Evolutionary conservation across 2,888 invertebrate species (phyloP), one percentile per base, ranked within the genome.

Genomic region (Salticus scenicus): DNA sequence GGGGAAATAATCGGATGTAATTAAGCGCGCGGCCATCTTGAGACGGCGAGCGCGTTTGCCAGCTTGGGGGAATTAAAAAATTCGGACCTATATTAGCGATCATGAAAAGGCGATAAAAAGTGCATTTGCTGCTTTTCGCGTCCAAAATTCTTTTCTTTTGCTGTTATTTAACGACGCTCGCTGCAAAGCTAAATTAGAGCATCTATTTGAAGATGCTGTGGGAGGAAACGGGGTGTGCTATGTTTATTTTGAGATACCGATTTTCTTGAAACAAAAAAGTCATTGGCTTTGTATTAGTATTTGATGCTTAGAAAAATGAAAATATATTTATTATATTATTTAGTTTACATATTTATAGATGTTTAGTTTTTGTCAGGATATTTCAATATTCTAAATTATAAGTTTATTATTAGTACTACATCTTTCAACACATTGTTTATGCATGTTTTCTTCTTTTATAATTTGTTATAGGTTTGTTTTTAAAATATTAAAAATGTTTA

Each of bases 1-100:
- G 47, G 42, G 51, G 72, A 80, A 80, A 80, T 80, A 80, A 73
- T 51, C 80, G 73, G 37, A 72, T 64, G 80, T 80, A 80, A 80
- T 80, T 80, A 80, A 72, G 80, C 80, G 67, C 7, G 33, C 66
- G 72, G 73, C 66, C 79, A 73, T 72, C 64, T 67, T 80, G 79
- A 51, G 30, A 42, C 31, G 78, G 41, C 63, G 71, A 63, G 63
- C 63, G 27, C 41, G 14, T 28, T 31, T 33, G 10, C 27, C 33
- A 27, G 28, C 33, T 57, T 57, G 24, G 57, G 24, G 57, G 24
- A 57, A 12, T 57, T 24, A 57, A 57, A 57, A 57, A 57, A 57
- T 57, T 57, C 57, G 24, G 57, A 27, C 69, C 28, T 42, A 64
- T 64, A 66, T 41, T 78, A 64, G 71, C 78, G 71, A 79, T 79